Conservation (phyloP, 2,113 vertebrate species). For the Myanophis thanlyinensis region DNA sequence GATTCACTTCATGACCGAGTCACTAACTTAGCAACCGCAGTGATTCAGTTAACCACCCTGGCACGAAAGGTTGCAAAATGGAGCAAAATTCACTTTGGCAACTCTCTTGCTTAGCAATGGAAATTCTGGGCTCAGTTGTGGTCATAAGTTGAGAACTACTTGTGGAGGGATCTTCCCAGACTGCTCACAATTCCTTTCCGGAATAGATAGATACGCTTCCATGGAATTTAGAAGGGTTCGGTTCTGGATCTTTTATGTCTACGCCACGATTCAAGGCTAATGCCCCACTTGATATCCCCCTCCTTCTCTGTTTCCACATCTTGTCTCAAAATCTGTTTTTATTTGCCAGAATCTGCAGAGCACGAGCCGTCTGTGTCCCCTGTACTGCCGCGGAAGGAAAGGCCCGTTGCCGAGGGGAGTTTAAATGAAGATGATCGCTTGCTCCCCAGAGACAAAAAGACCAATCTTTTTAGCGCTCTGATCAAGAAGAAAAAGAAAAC, state of each 20-base stretch:
- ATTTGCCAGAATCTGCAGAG: constrained; percentile 78
- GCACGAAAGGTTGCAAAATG: too few relatives aligned
- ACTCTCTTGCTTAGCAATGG: too few relatives aligned
- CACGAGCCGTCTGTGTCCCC: constrained; percentile 83
- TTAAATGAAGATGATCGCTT: constrained; percentile 91
- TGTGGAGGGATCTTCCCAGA: background rate
- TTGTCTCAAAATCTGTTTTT: background rate
- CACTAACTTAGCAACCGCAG: too few relatives aligned
- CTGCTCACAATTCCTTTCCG: too few relatives aligned
- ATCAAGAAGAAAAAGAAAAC: constrained; percentile 98
- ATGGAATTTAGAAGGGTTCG: background rate
- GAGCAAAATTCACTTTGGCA: too few relatives aligned
- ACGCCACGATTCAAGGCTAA: background rate
- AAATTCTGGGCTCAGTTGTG: too few relatives aligned
- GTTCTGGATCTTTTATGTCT: background rate
- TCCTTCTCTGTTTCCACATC: background rate
- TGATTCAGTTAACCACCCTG: too few relatives aligned
- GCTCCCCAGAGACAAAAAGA: constrained; percentile 86
- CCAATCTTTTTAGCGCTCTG: constrained; percentile 86
- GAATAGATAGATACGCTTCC: background rate
- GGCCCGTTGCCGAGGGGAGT: constrained; percentile 72
- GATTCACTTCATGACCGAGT: too few relatives aligned
- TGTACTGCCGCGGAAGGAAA: constrained; percentile 89
- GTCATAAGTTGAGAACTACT: too few relatives aligned
- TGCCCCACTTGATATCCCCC: background rate